Percentiles rank a stretch among this genome's conserved stretches.
These are phyloP conservation scores for Hyphantria cunea DNA, from an alignment of 1,140 invertebrate species.

Conservation along the genomic window DNA sequence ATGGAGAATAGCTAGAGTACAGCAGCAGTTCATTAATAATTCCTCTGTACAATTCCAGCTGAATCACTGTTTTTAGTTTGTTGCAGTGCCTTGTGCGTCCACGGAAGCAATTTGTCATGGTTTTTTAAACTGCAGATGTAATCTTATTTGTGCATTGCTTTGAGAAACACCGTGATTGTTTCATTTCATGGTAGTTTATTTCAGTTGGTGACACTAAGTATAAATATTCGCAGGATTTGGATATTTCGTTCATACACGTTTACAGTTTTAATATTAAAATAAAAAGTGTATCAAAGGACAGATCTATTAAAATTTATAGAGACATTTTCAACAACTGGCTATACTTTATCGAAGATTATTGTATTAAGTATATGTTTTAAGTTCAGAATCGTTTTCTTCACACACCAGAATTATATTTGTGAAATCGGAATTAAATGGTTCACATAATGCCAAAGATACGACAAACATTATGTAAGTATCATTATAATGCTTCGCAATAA, in stretches of 20 bases:
- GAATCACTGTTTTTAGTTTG: constrained; percentile 32
- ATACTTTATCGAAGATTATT: too few species aligned
- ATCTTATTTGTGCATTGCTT: constrained; percentile 19
- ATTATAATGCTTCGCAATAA: constrained; percentile 10
- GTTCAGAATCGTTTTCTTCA: too few species aligned
- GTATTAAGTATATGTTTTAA: too few species aligned
- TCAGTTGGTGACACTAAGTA: too few species aligned
- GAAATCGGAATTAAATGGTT: not conserved
- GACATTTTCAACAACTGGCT: too few species aligned
- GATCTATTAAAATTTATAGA: too few species aligned
- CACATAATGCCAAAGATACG: not conserved
- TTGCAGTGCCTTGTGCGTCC: constrained; percentile 27
- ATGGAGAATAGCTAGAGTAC: not conserved
- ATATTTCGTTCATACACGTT: too few species aligned
- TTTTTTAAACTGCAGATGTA: constrained; percentile 16
- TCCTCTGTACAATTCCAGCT: constrained; percentile 41
- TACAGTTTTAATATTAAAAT: too few species aligned
- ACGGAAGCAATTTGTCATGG: constrained; percentile 15
- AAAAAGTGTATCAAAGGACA: too few species aligned
- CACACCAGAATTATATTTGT: too few species aligned
- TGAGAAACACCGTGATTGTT: not conserved
- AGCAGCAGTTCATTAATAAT: constrained; percentile 56
- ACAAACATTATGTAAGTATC: not conserved
- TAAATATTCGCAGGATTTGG: too few species aligned
- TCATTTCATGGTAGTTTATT: too few species aligned